Evolutionary conservation across 2,797 vertebrate genomes (phyloP).

Genomic region (Cichlasoma orientale): DNA sequence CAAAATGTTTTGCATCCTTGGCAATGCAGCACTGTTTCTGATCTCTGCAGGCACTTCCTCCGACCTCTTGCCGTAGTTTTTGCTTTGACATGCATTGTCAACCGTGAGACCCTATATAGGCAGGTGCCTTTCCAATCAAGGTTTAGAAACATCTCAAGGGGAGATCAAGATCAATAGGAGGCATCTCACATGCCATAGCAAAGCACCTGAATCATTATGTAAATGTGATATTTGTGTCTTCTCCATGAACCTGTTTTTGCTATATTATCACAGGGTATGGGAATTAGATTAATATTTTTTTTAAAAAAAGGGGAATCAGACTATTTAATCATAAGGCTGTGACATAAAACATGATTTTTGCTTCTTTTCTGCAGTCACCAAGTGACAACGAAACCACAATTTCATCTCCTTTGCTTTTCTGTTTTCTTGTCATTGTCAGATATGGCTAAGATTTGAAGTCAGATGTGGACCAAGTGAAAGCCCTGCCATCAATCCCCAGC

Average conservation of each 20-base stretch:
- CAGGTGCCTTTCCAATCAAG: not conserved
- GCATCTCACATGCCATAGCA: not conserved
- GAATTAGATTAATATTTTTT: not conserved
- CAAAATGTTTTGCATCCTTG: not conserved
- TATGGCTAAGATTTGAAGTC: slow-evolving; percentile 47
- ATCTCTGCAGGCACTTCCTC: not conserved
- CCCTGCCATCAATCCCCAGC: slow-evolving; percentile 28
- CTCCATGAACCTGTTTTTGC: not conserved
- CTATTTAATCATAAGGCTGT: too few species aligned
- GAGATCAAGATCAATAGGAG: not conserved
- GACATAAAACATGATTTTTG: not conserved
- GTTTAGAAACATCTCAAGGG: not conserved
- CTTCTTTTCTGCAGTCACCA: not conserved
- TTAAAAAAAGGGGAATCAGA: not conserved
- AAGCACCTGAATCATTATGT: too few species aligned
- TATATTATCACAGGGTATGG: not conserved
- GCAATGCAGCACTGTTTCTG: not conserved
- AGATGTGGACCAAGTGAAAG: slow-evolving; percentile 56
- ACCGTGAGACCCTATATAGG: not conserved
- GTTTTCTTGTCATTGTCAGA: slow-evolving; percentile 45
- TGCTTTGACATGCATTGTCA: not conserved
- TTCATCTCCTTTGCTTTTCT: not conserved
- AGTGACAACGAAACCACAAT: not conserved
- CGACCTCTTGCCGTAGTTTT: not conserved
- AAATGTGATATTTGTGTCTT: not conserved